These are phyloP conservation scores for Raja brachyura DNA, from an alignment of 2,113 vertebrate species.

Conservation along the genomic window DNA sequence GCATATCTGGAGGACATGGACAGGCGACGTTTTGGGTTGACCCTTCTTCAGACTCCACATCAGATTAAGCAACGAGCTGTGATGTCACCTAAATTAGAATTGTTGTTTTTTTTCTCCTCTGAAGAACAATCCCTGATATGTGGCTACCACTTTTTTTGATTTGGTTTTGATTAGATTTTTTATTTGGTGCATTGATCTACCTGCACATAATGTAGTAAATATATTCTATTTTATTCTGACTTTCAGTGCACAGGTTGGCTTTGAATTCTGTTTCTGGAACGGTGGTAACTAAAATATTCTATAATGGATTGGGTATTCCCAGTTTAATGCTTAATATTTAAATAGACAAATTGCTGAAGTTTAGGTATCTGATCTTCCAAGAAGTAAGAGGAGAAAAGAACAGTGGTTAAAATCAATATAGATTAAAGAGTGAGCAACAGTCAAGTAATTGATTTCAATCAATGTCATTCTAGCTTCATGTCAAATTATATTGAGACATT, in stretches of 20 bases:
- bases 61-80: too few relatives aligned
- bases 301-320: neutral
- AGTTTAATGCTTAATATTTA: neutral
- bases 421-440: neutral
- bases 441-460: conserved; percentile 1
- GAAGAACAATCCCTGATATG: neutral
- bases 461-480: neutral
- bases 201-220: neutral
- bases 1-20: too few relatives aligned
- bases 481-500: neutral
- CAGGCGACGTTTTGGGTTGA: too few relatives aligned
- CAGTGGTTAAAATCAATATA: neutral
- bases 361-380: neutral
- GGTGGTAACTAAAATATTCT: neutral
- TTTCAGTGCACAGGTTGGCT: neutral
- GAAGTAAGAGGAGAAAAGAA: neutral
- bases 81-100: neutral
- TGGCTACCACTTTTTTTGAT: neutral
- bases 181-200: neutral
- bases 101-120: neutral
- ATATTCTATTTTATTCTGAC: neutral
- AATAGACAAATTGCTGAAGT: neutral
- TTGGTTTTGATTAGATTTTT: neutral
- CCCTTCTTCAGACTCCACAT: too few relatives aligned
- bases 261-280: neutral